Evolutionary conservation across 2,888 invertebrate species (phyloP).

Genomic region (Anodontia alba): DNA sequence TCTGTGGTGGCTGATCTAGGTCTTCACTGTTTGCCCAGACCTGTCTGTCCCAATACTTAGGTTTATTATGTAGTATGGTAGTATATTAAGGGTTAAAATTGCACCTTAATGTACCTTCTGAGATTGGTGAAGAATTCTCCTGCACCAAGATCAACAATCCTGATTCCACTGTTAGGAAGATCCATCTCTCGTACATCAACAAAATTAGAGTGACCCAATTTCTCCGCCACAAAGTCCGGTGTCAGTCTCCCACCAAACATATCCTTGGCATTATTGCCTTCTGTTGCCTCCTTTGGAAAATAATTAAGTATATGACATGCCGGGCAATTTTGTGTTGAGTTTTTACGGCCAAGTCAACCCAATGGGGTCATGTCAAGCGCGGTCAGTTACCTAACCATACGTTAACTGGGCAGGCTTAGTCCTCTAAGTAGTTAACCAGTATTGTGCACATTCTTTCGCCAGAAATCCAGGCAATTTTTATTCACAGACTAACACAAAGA

Average conservation of each 20-base stretch:
- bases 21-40: too few species aligned
- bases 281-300: conserved; percentile 76
- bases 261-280: conserved; percentile 82
- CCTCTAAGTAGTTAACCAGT: too few species aligned
- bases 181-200: conserved; percentile 83
- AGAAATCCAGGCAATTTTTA: not conserved
- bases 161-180: conserved; percentile 81
- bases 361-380: too few species aligned
- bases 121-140: conserved; percentile 82
- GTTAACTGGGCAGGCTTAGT: too few species aligned
- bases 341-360: too few species aligned
- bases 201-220: conserved; percentile 82
- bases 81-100: too few species aligned
- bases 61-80: too few species aligned
- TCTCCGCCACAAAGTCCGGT: conserved; percentile 84
- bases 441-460: too few species aligned
- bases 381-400: too few species aligned
- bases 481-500: not conserved
- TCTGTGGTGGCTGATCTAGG: too few species aligned
- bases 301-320: not conserved
- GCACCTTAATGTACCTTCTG: conserved; percentile 74
- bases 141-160: conserved; percentile 83
- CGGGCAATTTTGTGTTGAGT: too few species aligned
- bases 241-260: conserved; percentile 84
- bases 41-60: too few species aligned